These are phyloP conservation scores for Odontamblyopus rebecca DNA, from an alignment of 2,797 vertebrate genomes.

Conservation along the genomic window DNA sequence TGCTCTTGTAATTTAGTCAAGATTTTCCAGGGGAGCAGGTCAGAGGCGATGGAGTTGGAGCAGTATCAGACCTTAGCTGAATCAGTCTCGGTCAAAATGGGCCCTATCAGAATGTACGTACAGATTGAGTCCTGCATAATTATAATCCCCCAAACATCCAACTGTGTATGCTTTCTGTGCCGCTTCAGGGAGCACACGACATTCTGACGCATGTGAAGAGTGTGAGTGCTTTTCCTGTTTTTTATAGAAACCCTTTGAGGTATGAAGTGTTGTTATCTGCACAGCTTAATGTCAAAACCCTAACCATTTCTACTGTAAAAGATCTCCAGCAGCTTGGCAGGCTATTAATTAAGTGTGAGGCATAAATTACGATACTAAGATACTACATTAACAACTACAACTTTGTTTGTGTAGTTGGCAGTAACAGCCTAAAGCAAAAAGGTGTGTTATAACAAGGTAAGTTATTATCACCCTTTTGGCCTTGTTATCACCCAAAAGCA, in stretches of 20 bases:
- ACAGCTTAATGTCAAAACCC: constrained; percentile 22
- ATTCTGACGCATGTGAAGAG: constrained; percentile 16
- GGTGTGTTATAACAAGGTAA: not conserved
- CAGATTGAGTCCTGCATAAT: constrained; percentile 41
- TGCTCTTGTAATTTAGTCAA: not conserved
- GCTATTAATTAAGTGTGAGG: not conserved
- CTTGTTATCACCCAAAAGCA: too few species aligned
- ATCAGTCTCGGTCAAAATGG: constrained; percentile 28
- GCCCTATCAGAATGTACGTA: not conserved
- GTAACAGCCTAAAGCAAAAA: too few species aligned
- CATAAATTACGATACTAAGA: not conserved
- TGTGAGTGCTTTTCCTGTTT: constrained; percentile 8
- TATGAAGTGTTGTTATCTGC: constrained; percentile 5
- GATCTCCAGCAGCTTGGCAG: not conserved
- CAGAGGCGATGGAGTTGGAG: constrained; percentile 54
- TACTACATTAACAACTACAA: not conserved
- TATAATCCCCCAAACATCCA: constrained; percentile 20
- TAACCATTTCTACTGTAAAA: constrained; percentile 5
- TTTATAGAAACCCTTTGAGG: constrained; percentile 23
- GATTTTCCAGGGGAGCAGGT: constrained; percentile 27
- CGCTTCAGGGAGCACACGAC: constrained; percentile 6
- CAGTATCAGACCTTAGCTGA: constrained; percentile 42
- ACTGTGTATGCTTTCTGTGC: not conserved
- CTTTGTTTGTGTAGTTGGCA: not conserved
- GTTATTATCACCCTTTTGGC: too few species aligned